Conservation (phyloP, 2,888 invertebrate species). For the Pogonocherus hispidulus region DNA sequence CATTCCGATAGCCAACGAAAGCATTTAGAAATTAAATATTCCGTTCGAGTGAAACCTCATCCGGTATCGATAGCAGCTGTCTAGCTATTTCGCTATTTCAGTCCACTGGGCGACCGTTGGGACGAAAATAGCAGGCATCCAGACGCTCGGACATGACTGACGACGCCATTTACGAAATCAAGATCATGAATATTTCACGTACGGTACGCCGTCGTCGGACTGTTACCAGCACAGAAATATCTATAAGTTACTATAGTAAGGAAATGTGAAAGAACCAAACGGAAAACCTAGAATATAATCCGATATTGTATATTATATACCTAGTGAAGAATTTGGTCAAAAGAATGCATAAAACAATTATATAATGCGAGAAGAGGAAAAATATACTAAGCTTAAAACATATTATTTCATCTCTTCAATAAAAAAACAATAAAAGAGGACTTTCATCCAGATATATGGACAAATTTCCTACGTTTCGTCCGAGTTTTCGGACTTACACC, state of each 20-base stretch:
- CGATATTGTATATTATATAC: no score
- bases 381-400: no score
- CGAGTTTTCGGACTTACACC: no score
- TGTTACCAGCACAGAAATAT: constrained; percentile 23
- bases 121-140: constrained; percentile 32
- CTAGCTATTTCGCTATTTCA: constrained; percentile 30
- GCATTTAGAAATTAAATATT: constrained; percentile 16
- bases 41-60: constrained; percentile 19
- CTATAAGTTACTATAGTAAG: no score
- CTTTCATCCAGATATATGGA: no score
- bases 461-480: no score
- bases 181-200: constrained; percentile 27
- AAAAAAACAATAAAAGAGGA: no score
- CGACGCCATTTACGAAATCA: constrained; percentile 35
- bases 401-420: no score
- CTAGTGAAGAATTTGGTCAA: no score
- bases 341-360: no score
- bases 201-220: constrained; percentile 11
- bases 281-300: no score
- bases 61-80: constrained; percentile 33
- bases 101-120: constrained; percentile 27
- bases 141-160: constrained; percentile 36
- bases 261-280: constrained; percentile 5
- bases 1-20: constrained; percentile 5
- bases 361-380: no score